phyloP scores from a whole-genome alignment of 2,888 invertebrate genomes.

The Allacma fusca region DNA sequence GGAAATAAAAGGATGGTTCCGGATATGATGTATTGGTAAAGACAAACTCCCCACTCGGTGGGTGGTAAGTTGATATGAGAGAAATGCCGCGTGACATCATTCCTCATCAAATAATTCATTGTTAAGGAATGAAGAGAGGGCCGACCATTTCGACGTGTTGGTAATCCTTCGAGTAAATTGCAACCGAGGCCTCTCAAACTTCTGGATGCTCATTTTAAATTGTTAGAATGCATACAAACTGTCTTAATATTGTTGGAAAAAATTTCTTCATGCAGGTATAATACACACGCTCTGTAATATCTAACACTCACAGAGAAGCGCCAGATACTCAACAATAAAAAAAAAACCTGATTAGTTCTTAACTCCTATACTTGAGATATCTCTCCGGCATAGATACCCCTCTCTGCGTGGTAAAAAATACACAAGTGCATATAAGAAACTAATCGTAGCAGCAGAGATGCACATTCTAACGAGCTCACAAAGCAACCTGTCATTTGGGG shows the following conservation, averaged over 20 bases:
- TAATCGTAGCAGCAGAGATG: neutral
- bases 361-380: neutral
- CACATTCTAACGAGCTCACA: conserved; percentile 50
- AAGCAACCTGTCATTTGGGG: conserved; percentile 50
- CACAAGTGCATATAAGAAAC: too few species aligned
- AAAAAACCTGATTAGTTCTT: conserved; percentile 12
- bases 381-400: too few species aligned
- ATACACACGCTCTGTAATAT: neutral
- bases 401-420: too few species aligned
- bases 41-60: conserved; percentile 23
- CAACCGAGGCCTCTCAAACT: conserved; percentile 23
- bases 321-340: too few species aligned
- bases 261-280: neutral
- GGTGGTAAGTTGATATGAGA: conserved; percentile 40
- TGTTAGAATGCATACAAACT: conserved; percentile 1
- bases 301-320: too few species aligned
- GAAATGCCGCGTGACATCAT: conserved; percentile 41
- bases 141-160: conserved; percentile 31
- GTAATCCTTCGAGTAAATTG: conserved; percentile 32
- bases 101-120: conserved; percentile 42
- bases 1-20: neutral
- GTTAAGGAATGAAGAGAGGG: conserved; percentile 35
- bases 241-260: conserved; percentile 8
- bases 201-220: conserved; percentile 37
- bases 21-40: conserved; percentile 12